Conservation (phyloP, 30 jellyfish, hydroid and myxozoan species). For the Pseudorhiza aurosa region DNA sequence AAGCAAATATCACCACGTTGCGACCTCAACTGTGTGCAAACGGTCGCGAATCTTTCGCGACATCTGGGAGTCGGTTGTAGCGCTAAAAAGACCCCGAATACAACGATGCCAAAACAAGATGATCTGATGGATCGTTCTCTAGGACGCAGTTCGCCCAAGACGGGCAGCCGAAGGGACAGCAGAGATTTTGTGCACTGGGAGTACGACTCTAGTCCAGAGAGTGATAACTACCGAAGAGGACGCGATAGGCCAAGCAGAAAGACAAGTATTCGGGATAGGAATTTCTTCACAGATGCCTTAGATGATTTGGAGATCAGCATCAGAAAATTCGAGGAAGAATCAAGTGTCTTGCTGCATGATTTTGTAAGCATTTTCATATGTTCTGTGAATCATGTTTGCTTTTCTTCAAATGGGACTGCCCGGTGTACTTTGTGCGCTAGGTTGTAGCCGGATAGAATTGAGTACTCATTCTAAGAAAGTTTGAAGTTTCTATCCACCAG, state of each 20-base stretch:
- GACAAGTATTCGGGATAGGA: slow-evolving; percentile 47
- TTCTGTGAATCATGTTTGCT: too few relatives aligned
- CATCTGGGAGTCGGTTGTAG: not conserved
- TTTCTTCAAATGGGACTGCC: too few relatives aligned
- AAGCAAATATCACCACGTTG: not conserved
- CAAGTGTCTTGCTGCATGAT: slow-evolving; percentile 50
- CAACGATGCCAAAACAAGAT: slow-evolving; percentile 2
- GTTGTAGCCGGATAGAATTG: too few relatives aligned
- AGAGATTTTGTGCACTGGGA: slow-evolving; percentile 42
- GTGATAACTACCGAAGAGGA: slow-evolving; percentile 17
- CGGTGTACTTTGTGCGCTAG: too few relatives aligned
- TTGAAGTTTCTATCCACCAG: too few relatives aligned
- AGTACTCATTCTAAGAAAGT: too few relatives aligned
- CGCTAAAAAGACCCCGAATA: not conserved
- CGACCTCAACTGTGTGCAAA: not conserved
- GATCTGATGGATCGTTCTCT: not conserved
- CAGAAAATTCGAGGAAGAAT: slow-evolving; percentile 60
- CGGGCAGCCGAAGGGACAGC: slow-evolving; percentile 57
- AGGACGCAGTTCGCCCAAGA: slow-evolving; percentile 59
- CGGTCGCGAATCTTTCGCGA: not conserved
- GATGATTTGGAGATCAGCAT: slow-evolving; percentile 58
- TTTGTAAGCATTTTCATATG: slow-evolving; percentile 72
- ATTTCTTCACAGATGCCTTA: slow-evolving; percentile 51
- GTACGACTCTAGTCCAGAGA: slow-evolving; percentile 51
- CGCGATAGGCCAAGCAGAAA: slow-evolving; percentile 45